Evolutionary conservation across 2,797 vertebrate genomes (phyloP), one percentile per base, ranked within the genome.

Genomic region (Momotus momota): DNA sequence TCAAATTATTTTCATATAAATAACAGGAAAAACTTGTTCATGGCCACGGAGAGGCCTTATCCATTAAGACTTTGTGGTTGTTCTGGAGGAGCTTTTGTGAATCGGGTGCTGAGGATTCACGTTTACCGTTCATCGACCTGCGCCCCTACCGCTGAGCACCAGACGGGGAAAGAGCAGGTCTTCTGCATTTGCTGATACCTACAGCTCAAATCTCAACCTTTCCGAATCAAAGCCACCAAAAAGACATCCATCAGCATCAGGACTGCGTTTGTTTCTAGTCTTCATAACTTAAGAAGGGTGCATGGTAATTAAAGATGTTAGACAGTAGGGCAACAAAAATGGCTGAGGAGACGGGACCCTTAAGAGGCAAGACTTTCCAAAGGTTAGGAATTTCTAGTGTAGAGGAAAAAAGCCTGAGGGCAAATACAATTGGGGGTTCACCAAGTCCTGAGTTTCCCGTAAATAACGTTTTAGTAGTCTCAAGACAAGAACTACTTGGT

Each of bases 1-100:
- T 94, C 25, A 71, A 66, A 85, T 87, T 72, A 61, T 45, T 95
- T 86, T 73, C 40, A 57, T 70, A 52, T n/a, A 88, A 95, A 80
- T 52, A 69, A 67, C 7, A 41, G 35, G 27, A 31, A 83, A 87
- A 90, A 29, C 4, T 67, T 86, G 20, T 12, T n/a, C 26, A 7
- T 54, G 54, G 46, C 49, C 35, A 81, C 12, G 20, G 40, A 79
- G 45, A 45, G n/a, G 21, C 14, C 51, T 83, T 72, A 69, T 11
- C 9, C 2, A 29, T 29, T 64, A 52, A 84, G 89, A 72, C 14
- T 54, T 65, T 23, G 5, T 11, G 25, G 25, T 61, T 90, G 11
- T 16, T 78, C 66, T 58, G n/a, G 15, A 88, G 23, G 23, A 57
- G 18, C 1, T 64, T 72, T 86, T 82, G 51, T 55, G n/a, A n/a